Percentiles rank a stretch among this genome's conserved stretches.
Conservation (phyloP, 2,888 invertebrate species). For the Ophion slaviceki region DNA sequence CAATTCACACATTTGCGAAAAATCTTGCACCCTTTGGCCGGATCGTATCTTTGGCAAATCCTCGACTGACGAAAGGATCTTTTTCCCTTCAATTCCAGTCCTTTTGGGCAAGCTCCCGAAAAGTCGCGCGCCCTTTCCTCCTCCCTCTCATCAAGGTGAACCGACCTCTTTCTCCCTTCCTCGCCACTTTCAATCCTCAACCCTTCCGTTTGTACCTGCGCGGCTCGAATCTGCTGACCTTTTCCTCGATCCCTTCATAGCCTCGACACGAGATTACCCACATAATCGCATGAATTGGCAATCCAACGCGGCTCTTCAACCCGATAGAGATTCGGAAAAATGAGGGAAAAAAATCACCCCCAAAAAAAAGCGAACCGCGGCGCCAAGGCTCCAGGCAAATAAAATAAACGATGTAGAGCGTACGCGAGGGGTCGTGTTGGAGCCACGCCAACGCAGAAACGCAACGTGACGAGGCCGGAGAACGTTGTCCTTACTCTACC, state of each 20-base stretch:
- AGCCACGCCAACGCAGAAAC: constrained; percentile 50
- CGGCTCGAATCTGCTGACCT: constrained; percentile 1
- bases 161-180: background rate
- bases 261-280: background rate
- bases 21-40: too few species aligned
- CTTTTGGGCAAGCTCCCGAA: background rate
- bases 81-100: background rate
- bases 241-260: background rate
- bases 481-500: constrained; percentile 51
- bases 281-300: constrained; percentile 24
- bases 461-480: constrained; percentile 56
- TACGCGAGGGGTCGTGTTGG: constrained; percentile 41
- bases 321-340: background rate
- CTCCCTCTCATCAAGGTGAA: background rate
- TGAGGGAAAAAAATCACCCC: background rate
- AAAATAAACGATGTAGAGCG: constrained; percentile 31
- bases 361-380: background rate
- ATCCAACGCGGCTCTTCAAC: constrained; percentile 18
- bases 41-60: too few species aligned
- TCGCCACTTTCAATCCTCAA: too few species aligned
- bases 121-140: background rate
- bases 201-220: too few species aligned
- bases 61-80: background rate
- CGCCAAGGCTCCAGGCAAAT: constrained; percentile 1
- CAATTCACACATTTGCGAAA: too few species aligned